A percentile compares a stretch with the other conserved stretches of the same genome.
Conservation (phyloP, 2,888 invertebrate species). For the Catonia carolina region DNA sequence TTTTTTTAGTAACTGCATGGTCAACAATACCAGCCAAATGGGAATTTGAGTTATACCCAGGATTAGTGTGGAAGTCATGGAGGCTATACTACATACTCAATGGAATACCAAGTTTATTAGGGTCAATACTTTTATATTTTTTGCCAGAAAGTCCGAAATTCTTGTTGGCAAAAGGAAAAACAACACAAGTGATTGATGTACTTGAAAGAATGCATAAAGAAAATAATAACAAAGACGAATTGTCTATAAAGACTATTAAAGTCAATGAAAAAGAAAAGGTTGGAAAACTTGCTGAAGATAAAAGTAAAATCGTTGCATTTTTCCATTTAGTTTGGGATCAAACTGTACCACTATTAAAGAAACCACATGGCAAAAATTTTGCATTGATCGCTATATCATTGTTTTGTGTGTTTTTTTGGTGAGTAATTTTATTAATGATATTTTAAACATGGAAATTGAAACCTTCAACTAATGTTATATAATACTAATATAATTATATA, state of each 20-base stretch:
- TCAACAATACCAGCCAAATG: neutral
- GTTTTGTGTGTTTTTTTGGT: too few relatives aligned
- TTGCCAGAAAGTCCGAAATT: conserved; percentile 8
- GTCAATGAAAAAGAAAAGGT: neutral
- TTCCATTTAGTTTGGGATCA: neutral
- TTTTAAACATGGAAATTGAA: too few relatives aligned
- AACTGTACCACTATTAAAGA: neutral
- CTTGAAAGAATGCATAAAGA: neutral
- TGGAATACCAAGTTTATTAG: neutral
- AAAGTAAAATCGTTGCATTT: neutral
- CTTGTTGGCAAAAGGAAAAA: neutral
- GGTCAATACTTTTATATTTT: neutral
- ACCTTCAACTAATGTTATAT: too few relatives aligned
- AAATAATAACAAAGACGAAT: neutral
- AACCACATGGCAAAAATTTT: neutral
- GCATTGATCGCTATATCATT: neutral
- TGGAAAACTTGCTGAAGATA: neutral
- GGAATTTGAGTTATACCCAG: neutral
- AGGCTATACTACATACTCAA: neutral
- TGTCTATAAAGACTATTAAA: too few relatives aligned
- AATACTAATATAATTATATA: too few relatives aligned
- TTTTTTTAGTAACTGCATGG: neutral
- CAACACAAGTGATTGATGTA: neutral
- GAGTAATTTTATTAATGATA: too few relatives aligned
- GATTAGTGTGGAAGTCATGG: neutral